Evolutionary conservation across 2,113 vertebrate genomes (phyloP), one percentile per base, ranked within the genome.

Genomic region (Emydura subglobosa): DNA sequence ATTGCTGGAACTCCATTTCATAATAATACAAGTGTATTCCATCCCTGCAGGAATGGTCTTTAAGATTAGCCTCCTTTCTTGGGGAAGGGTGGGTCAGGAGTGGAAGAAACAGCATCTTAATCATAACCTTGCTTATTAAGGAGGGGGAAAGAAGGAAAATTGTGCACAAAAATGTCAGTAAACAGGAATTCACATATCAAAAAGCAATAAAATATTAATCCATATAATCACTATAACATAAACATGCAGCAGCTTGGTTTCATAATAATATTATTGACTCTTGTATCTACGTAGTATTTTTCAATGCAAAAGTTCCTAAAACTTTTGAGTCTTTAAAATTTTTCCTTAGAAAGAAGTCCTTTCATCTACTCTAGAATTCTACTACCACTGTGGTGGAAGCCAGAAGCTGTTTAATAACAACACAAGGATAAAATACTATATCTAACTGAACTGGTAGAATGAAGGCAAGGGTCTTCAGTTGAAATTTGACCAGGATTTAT

Each of bases 1-100:
- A 88, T 94, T 96, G 92, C 93, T 88, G 50, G 55, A 86, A 89
- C 79, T 91, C 74, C 54, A 84, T 94, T 94, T 95, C 89, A 91
- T 87, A 79, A 0, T 14, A 91, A 47, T 82, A 13, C 27, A 88
- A 82, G 55, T 93, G 49, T 55, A 92, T 87, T 92, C 83, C 47
- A 82, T 87, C 59, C 51, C 90, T 92, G 93, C 81, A 90, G 51
- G n/a, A 91, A 91, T 53, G 80, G 31, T 42, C 89, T 86, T 86
- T 82, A 94, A 96, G 78, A 59, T 76, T 92, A 57, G 88, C 44
- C 79, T 95, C 95, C 54, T 29, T 89, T 76, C 68, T 83, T 83
- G n/a, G 29, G n/a, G 83, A 94, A 5, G 82, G 2, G 27, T 74
- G 83, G 78, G 90, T 86, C 82, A n/a, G 51, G 59, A 87, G 83